A percentile compares a stretch with the other conserved stretches of the same genome.
phyloP scores from a whole-genome alignment of 1,140 invertebrate genomes.

The Neodiprion pinetum region DNA sequence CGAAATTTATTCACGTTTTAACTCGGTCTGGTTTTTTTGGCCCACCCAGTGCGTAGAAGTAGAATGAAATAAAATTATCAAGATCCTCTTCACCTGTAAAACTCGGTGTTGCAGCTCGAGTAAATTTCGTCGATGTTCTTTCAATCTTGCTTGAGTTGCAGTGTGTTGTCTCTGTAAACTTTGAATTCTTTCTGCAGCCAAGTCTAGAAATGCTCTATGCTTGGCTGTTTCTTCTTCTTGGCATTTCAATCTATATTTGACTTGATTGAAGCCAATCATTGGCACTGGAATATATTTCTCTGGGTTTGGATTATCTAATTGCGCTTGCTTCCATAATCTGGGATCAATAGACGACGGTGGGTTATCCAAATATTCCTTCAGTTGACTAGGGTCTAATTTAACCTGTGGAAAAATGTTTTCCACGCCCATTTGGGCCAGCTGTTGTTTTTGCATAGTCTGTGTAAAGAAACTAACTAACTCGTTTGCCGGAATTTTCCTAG shows the following conservation, averaged over 20 bases:
- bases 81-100: slow-evolving; percentile 66
- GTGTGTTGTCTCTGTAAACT: slow-evolving; percentile 77
- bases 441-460: slow-evolving; percentile 72
- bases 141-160: slow-evolving; percentile 73
- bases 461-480: slow-evolving; percentile 75
- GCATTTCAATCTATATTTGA: slow-evolving; percentile 83
- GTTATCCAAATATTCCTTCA: slow-evolving; percentile 89
- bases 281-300: slow-evolving; percentile 89
- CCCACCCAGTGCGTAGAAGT: too few species aligned
- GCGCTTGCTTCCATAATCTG: slow-evolving; percentile 88
- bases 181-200: slow-evolving; percentile 78
- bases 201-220: slow-evolving; percentile 77
- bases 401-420: slow-evolving; percentile 68
- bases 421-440: slow-evolving; percentile 73
- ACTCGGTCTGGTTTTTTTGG: too few species aligned
- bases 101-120: slow-evolving; percentile 80
- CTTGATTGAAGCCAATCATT: slow-evolving; percentile 87
- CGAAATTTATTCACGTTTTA: too few species aligned
- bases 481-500: slow-evolving; percentile 76
- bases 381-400: slow-evolving; percentile 73
- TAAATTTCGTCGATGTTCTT: slow-evolving; percentile 78
- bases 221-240: slow-evolving; percentile 83
- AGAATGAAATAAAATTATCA: background rate
- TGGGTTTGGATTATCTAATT: slow-evolving; percentile 91
- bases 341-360: slow-evolving; percentile 84